Conservation (phyloP, 2,797 vertebrate species). For the Amazona finschi region DNA sequence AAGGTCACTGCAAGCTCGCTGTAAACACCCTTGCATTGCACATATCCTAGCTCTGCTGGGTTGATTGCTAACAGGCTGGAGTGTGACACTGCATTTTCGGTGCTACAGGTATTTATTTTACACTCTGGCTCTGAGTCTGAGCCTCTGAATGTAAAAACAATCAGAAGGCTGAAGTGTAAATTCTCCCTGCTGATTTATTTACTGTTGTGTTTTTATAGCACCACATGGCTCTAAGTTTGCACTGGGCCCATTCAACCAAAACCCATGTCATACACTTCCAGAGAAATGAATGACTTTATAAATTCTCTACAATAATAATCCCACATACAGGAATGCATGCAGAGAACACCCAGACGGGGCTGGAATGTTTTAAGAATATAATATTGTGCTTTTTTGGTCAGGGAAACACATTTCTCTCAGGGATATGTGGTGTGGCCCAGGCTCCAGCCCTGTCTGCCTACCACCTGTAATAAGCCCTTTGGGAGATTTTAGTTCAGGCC, state of each 20-base stretch:
- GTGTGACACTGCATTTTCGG: conserved; percentile 60
- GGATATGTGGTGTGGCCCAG: conserved; percentile 71
- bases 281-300: conserved; percentile 94
- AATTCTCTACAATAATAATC: conserved; percentile 93
- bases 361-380: conserved; percentile 75
- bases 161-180: conserved; percentile 72
- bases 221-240: conserved; percentile 87
- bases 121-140: conserved; percentile 67
- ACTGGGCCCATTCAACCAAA: conserved; percentile 87
- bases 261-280: conserved; percentile 90
- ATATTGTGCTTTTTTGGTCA: conserved; percentile 76
- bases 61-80: conserved; percentile 30
- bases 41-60: neutral
- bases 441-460: conserved; percentile 80
- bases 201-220: conserved; percentile 89
- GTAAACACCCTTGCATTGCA: conserved; percentile 25
- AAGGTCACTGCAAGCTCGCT: neutral
- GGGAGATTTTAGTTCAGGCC: conserved; percentile 86
- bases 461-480: conserved; percentile 84
- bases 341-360: conserved; percentile 65
- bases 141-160: conserved; percentile 76
- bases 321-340: conserved; percentile 83
- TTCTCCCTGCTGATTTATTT: conserved; percentile 88
- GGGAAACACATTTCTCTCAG: conserved; percentile 74
- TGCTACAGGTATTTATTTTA: conserved; percentile 74